Evolutionary conservation across 2,113 vertebrate genomes (phyloP).

Genomic region (Lampris megalopsis): DNA sequence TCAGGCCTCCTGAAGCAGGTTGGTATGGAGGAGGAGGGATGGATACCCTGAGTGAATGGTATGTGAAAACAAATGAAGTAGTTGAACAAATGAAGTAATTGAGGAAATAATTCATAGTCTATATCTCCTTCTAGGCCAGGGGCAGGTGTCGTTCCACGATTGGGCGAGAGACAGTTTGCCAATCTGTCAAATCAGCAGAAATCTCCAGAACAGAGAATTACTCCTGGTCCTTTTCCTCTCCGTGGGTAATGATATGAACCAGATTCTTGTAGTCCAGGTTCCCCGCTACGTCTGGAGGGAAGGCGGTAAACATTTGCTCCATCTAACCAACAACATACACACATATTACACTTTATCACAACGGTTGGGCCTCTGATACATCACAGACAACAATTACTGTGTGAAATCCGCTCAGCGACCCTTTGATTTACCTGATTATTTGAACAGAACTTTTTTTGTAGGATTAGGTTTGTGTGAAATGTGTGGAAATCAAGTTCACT

Average conservation of each 20-base stretch:
- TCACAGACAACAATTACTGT: neutral
- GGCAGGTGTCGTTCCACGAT: constrained; percentile 15
- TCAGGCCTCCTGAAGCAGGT: neutral
- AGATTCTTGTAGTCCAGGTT: constrained; percentile 97
- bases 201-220: constrained; percentile 33
- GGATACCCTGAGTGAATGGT: constrained; percentile 3
- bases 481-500: constrained; percentile 11
- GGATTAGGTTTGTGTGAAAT: neutral
- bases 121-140: constrained; percentile 24
- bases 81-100: neutral
- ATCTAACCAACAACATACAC: constrained; percentile 77
- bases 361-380: neutral
- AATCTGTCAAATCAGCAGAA: constrained; percentile 3
- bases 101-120: constrained; percentile 29
- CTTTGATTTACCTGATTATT: too few relatives aligned
- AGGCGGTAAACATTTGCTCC: constrained; percentile 95
- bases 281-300: constrained; percentile 93
- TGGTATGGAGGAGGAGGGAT: neutral
- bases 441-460: neutral
- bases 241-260: constrained; percentile 95
- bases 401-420: neutral
- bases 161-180: neutral
- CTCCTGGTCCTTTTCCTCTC: constrained; percentile 95
- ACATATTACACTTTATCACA: neutral
- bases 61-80: constrained; percentile 13